Evolutionary conservation across 37 sponge, comb jelly and placozoan species (phyloP).

Genomic region (Ianthella basta): DNA sequence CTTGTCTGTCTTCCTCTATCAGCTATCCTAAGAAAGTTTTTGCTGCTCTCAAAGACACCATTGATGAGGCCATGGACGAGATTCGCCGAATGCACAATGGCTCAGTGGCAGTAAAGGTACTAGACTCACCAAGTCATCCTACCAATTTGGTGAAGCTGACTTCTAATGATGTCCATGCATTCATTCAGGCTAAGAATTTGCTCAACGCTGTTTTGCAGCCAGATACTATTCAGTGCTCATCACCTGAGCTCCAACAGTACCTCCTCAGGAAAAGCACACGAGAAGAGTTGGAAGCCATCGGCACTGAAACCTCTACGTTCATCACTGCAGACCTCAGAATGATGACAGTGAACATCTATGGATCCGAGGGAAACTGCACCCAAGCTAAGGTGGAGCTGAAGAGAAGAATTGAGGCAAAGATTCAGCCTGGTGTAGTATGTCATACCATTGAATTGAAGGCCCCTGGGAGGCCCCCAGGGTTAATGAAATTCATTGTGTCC

Average conservation of each 20-base stretch:
- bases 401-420: neutral
- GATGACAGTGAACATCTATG: constrained; percentile 54
- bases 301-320: constrained; percentile 17
- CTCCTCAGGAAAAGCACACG: neutral
- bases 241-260: constrained; percentile 26
- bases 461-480: constrained; percentile 45
- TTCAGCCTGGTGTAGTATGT: neutral
- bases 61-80: constrained; percentile 17
- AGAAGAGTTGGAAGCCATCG: constrained; percentile 23
- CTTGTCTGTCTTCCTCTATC: constrained; percentile 22
- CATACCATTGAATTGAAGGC: constrained; percentile 33
- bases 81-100: neutral
- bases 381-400: constrained; percentile 31
- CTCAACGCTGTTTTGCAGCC: constrained; percentile 38
- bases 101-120: neutral
- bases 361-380: constrained; percentile 23
- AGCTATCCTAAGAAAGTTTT: constrained; percentile 13
- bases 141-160: constrained; percentile 6
- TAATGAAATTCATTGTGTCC: constrained; percentile 60
- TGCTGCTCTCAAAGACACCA: neutral
- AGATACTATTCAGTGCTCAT: constrained; percentile 19
- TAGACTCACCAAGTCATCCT: neutral
- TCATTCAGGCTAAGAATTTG: constrained; percentile 12
- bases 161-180: constrained; percentile 50
- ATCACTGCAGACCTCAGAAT: neutral